These are phyloP conservation scores for Osmerus mordax DNA, from an alignment of 2,113 vertebrate species.

Conservation along the genomic window DNA sequence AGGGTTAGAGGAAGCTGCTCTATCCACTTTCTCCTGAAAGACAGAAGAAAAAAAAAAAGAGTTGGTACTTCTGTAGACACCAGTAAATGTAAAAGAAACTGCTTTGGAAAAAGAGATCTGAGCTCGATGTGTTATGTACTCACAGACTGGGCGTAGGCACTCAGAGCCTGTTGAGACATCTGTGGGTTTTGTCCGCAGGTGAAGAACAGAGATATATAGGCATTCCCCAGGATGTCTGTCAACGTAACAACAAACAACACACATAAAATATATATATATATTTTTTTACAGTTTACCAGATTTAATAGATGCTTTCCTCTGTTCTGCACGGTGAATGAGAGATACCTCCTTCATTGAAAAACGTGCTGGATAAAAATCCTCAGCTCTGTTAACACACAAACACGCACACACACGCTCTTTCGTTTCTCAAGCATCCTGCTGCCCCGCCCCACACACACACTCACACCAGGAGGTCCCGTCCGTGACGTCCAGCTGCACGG, in stretches of 20 bases:
- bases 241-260: constrained; percentile 12
- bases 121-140: constrained; percentile 52
- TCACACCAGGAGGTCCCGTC: constrained; percentile 94
- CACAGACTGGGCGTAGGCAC: constrained; percentile 85
- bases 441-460: constrained; percentile 45
- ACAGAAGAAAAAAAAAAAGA: not conserved
- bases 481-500: constrained; percentile 81
- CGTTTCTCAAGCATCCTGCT: no score
- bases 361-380: no score
- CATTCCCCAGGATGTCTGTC: constrained; percentile 86
- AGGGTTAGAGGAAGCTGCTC: constrained; percentile 76
- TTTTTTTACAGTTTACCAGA: not conserved
- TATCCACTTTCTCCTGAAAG: constrained; percentile 81
- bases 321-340: not conserved
- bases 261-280: not conserved
- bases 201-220: constrained; percentile 87
- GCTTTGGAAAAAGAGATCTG: no score
- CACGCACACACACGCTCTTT: no score
- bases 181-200: constrained; percentile 84
- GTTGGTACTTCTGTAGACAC: constrained; percentile 1
- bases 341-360: no score
- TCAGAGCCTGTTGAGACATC: constrained; percentile 85
- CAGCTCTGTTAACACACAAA: no score
- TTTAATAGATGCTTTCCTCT: no score
- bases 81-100: not conserved